Evolutionary conservation across 2,797 vertebrate genomes (phyloP), one percentile per base, ranked within the genome.

Genomic region (Lepus townsendii): DNA sequence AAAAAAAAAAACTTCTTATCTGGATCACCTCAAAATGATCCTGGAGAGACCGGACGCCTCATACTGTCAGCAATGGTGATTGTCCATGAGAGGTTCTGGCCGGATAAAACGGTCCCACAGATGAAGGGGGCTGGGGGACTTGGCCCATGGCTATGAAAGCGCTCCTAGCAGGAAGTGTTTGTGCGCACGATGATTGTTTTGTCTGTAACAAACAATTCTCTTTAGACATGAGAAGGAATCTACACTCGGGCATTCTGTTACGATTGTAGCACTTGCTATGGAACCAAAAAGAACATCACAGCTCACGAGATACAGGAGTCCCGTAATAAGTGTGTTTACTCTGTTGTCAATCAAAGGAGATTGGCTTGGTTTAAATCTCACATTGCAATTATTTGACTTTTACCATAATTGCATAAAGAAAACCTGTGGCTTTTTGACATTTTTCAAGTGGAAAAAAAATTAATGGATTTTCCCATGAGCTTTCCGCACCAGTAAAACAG

Each of bases 281-380:
- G 7, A 68, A 73, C 65, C n/a, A 83, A 90, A 86, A 20, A 73
- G 50, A 71, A 7, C 62, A 35, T 68, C 42, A 89, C 54, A 88
- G 26, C 27, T 50, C 50, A 69, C 27, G 72, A 50, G 88, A 94
- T 86, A 71, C 2, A 24, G 69, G 20, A 14, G 69, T 78, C 32
- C 66, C 30, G 27, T 38, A 57, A 72, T 63, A 73, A 91, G 79
- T 76, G 19, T 54, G 89, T 97, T 95, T 42, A 97, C 83, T 95
- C 77, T 78, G 76, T 90, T 94, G 92, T 88, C 90, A 94, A 69
- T 91, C 93, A 90, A 0, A 35, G 42, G 69, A 47, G 54, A 47
- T 38, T 22, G 12, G 78, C 13, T 32, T 82, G 38, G 32, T 71
- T 75, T 94, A 73, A 69, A 71, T 62, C 47, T 93, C 77, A 85